phyloP scores from a whole-genome alignment of 2,113 vertebrate species.

The Chroicocephalus ridibundus region DNA sequence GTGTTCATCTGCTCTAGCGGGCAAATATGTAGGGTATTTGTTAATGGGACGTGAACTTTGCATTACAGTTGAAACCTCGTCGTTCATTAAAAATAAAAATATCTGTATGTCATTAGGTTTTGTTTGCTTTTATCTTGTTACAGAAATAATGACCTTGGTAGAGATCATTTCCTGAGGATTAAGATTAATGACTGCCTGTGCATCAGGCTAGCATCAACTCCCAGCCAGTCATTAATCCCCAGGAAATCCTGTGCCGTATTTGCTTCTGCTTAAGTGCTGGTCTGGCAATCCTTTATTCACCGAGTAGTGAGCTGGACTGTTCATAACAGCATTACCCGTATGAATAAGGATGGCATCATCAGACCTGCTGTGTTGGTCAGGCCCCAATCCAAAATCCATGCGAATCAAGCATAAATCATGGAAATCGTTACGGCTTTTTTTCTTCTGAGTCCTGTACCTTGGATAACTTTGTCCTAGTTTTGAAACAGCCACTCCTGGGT shows the following conservation, averaged over 20 bases:
- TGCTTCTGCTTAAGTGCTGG: slow-evolving; percentile 53
- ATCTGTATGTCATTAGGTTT: background rate
- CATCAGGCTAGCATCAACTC: slow-evolving; percentile 54
- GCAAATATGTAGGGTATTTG: background rate
- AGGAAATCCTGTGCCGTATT: slow-evolving; percentile 66
- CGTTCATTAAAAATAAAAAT: slow-evolving; percentile 2
- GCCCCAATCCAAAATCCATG: background rate
- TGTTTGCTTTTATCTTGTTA: slow-evolving; percentile 42
- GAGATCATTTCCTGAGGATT: slow-evolving; percentile 53
- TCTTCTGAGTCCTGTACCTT: background rate
- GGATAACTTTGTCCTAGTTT: background rate
- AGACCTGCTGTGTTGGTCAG: background rate
- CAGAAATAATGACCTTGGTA: slow-evolving; percentile 48
- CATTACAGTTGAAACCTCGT: background rate
- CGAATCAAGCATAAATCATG: background rate
- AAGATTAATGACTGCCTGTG: slow-evolving; percentile 47
- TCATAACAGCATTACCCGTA: background rate
- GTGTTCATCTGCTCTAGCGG: background rate
- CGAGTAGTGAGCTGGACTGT: background rate
- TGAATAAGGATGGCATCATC: background rate
- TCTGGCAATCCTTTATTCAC: slow-evolving; percentile 28
- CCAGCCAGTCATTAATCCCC: slow-evolving; percentile 52
- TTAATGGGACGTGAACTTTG: background rate
- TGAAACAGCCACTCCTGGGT: background rate
- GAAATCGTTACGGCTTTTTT: background rate